A percentile compares a stretch with the other conserved stretches of the same genome.
phyloP scores from a whole-genome alignment of 2,888 invertebrate genomes.

The Blastobasis adustella region DNA sequence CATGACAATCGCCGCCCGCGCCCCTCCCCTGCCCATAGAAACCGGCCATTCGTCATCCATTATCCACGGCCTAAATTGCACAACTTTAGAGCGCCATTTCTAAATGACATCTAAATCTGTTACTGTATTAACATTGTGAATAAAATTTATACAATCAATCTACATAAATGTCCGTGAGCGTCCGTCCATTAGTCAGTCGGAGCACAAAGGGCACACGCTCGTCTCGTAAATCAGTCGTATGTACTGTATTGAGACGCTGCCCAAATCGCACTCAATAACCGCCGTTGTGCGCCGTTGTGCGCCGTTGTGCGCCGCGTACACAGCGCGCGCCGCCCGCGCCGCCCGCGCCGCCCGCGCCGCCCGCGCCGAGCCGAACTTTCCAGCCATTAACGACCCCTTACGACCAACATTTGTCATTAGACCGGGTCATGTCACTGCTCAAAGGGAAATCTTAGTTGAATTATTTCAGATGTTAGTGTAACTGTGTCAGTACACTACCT shows the following conservation, averaged over 20 bases:
- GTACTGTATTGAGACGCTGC: conserved; percentile 68
- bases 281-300: conserved; percentile 34
- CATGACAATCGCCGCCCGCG: conserved; percentile 48
- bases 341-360: conserved; percentile 16
- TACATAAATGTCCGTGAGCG: conserved; percentile 75
- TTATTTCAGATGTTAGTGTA: conserved; percentile 7
- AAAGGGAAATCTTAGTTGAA: conserved; percentile 31
- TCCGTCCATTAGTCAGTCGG: conserved; percentile 72
- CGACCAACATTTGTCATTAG: conserved; percentile 53
- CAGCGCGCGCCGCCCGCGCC: conserved; percentile 28
- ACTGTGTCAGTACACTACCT: too few relatives aligned
- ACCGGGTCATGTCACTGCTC: conserved; percentile 35
- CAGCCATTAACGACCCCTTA: conserved; percentile 65
- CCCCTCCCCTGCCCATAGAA: conserved; percentile 64
- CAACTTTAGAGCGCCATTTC: conserved; percentile 75
- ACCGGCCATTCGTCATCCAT: conserved; percentile 70
- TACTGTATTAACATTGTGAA: conserved; percentile 75
- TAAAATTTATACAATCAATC: conserved; percentile 76
- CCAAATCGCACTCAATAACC: conserved; percentile 68
- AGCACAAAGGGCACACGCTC: conserved; percentile 74
- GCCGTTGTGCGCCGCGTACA: conserved; percentile 22
- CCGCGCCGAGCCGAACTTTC: conserved; percentile 41
- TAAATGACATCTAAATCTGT: conserved; percentile 76
- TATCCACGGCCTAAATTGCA: conserved; percentile 74
- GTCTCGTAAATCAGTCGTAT: conserved; percentile 72